Conservation (phyloP, 2,113 vertebrate species). For the Limnothrissa miodon region DNA sequence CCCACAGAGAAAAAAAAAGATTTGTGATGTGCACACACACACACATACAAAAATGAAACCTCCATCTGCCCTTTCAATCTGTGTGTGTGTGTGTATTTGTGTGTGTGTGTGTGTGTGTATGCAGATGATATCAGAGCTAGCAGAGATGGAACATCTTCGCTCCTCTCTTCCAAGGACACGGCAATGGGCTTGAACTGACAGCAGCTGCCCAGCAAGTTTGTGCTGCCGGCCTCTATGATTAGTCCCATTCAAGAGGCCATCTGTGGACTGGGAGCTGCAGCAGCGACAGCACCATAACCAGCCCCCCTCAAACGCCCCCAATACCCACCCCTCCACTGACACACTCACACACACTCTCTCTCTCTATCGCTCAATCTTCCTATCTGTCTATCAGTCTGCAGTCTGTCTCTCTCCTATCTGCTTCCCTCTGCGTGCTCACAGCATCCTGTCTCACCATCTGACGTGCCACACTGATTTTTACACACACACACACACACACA, state of each 20-base stretch:
- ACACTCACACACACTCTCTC: neutral
- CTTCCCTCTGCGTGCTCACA: neutral
- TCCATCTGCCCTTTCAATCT: neutral
- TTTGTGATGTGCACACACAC: too few relatives aligned
- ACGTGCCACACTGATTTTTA: neutral
- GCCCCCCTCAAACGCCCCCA: neutral
- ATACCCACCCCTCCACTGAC: neutral
- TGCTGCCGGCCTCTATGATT: neutral
- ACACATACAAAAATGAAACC: neutral
- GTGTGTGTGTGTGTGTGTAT: neutral
- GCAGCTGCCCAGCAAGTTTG: neutral
- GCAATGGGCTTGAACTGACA: neutral
- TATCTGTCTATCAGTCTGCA: too few relatives aligned
- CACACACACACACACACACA: neutral
- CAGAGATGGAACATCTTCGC: neutral
- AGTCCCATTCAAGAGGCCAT: slow-evolving; percentile 5
- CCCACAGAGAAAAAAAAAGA: too few relatives aligned
- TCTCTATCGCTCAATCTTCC: neutral
- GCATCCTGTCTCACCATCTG: neutral
- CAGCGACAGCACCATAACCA: neutral
- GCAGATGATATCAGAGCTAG: neutral
- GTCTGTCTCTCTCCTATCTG: neutral
- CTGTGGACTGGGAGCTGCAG: slow-evolving; percentile 1
- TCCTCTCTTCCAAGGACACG: neutral
- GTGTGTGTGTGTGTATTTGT: neutral